These are phyloP conservation scores for Takifugu flavidus DNA, from an alignment of 2,113 vertebrate species.

Conservation along the genomic window DNA sequence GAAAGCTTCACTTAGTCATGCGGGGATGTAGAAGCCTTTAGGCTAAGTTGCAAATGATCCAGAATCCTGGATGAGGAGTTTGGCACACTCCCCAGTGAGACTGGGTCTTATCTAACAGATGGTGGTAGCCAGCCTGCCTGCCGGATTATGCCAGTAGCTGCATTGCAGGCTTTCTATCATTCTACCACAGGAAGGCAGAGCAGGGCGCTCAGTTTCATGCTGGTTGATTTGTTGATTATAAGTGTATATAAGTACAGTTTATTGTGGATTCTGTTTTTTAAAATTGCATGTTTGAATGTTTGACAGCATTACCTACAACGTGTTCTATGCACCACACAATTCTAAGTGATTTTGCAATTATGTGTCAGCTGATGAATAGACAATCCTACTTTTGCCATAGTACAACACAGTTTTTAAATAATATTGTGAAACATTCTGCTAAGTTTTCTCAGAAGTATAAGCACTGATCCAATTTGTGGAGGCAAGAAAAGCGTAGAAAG, in stretches of 20 bases:
- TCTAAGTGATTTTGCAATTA: too few relatives aligned
- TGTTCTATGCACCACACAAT: too few relatives aligned
- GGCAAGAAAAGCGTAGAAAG: neutral
- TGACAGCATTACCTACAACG: too few relatives aligned
- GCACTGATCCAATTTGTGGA: neutral
- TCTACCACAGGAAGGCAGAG: slow-evolving; percentile 6
- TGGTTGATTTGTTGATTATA: neutral
- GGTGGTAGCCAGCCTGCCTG: slow-evolving; percentile 24
- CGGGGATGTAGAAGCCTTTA: neutral
- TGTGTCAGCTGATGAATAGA: too few relatives aligned
- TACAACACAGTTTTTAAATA: too few relatives aligned
- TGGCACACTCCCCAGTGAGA: slow-evolving; percentile 9
- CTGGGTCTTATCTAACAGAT: slow-evolving; percentile 40
- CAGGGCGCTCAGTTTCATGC: neutral
- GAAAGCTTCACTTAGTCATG: too few relatives aligned
- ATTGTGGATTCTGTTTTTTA: too few relatives aligned
- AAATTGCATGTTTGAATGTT: too few relatives aligned
- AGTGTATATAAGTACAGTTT: too few relatives aligned
- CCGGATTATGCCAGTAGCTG: slow-evolving; percentile 32
- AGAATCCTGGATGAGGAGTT: slow-evolving; percentile 3
- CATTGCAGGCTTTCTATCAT: neutral
- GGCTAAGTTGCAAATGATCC: neutral
- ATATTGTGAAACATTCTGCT: too few relatives aligned
- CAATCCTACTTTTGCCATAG: too few relatives aligned
- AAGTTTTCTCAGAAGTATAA: neutral